These are phyloP conservation scores for Hemithea aestivaria DNA, from an alignment of 2,888 invertebrate genomes.

Conservation along the genomic window DNA sequence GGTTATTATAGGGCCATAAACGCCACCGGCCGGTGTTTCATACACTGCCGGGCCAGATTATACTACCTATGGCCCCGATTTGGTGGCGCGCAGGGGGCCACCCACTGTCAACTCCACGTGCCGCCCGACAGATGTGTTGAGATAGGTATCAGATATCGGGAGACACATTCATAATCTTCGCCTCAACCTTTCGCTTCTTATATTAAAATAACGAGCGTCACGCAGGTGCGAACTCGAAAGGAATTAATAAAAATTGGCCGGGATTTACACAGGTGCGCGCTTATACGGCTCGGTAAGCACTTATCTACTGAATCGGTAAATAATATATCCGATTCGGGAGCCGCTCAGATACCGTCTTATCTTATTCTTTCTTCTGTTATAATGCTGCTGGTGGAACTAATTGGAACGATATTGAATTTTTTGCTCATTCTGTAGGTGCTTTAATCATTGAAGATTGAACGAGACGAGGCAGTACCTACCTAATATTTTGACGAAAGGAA, in stretches of 20 bases:
- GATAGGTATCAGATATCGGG: conserved; percentile 76
- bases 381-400: conserved; percentile 16
- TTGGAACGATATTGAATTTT: conserved; percentile 26
- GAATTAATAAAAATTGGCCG: conserved; percentile 55
- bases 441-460: conserved; percentile 3
- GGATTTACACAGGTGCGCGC: conserved; percentile 34
- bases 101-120: conserved; percentile 72
- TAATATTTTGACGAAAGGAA: too few relatives aligned
- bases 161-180: conserved; percentile 77
- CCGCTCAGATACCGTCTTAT: conserved; percentile 15
- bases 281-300: conserved; percentile 26
- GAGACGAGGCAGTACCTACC: too few relatives aligned
- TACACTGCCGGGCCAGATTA: conserved; percentile 75
- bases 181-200: conserved; percentile 67
- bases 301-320: conserved; percentile 28
- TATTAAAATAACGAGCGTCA: conserved; percentile 67
- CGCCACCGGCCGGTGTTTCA: conserved; percentile 77
- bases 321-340: conserved; percentile 27
- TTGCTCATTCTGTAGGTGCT: conserved; percentile 7
- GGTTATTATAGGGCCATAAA: conserved; percentile 79
- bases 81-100: conserved; percentile 40
- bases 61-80: conserved; percentile 65
- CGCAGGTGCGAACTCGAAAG: conserved; percentile 59
- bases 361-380: conserved; percentile 10
- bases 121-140: conserved; percentile 75